These are phyloP conservation scores for Stenichneumon culpator DNA, from an alignment of 2,888 invertebrate genomes.

Conservation along the genomic window DNA sequence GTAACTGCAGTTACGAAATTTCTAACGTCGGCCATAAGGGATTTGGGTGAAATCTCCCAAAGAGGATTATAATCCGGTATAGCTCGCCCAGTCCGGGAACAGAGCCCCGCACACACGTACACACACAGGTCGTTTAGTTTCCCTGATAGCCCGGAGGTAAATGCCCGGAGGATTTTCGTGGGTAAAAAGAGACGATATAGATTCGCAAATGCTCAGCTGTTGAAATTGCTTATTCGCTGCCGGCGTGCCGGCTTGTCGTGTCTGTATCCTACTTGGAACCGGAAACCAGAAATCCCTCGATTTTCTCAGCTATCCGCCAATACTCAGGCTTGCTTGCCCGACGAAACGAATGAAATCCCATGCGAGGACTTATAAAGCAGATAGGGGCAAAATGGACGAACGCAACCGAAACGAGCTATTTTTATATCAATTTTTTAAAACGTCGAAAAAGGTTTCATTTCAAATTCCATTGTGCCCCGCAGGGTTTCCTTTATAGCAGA, in stretches of 20 bases:
- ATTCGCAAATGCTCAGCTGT: conserved; percentile 29
- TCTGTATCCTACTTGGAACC: background rate
- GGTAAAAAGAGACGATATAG: conserved; percentile 27
- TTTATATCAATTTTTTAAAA: too few species aligned
- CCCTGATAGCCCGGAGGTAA: conserved; percentile 34
- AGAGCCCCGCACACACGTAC: conserved; percentile 15
- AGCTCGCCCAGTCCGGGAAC: conserved; percentile 31
- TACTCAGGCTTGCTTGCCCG: conserved; percentile 18
- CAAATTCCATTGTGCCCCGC: background rate
- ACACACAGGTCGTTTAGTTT: conserved; percentile 53
- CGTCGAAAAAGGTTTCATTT: background rate
- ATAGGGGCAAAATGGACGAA: background rate
- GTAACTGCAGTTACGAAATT: conserved; percentile 53
- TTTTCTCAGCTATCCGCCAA: conserved; percentile 30
- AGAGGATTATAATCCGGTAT: conserved; percentile 53
- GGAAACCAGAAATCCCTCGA: conserved; percentile 43
- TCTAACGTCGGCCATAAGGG: conserved; percentile 57
- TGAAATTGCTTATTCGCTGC: conserved; percentile 20
- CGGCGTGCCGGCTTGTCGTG: conserved; percentile 16
- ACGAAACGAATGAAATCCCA: conserved; percentile 51
- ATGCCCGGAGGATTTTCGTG: conserved; percentile 50
- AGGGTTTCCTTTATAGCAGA: background rate
- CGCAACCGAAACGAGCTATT: background rate
- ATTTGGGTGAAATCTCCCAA: conserved; percentile 44
- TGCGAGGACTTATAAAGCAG: conserved; percentile 27